A percentile compares a stretch with the other conserved stretches of the same genome.
phyloP scores from a whole-genome alignment of 2,797 vertebrate genomes.

The Rhinatrema bivittatum region DNA sequence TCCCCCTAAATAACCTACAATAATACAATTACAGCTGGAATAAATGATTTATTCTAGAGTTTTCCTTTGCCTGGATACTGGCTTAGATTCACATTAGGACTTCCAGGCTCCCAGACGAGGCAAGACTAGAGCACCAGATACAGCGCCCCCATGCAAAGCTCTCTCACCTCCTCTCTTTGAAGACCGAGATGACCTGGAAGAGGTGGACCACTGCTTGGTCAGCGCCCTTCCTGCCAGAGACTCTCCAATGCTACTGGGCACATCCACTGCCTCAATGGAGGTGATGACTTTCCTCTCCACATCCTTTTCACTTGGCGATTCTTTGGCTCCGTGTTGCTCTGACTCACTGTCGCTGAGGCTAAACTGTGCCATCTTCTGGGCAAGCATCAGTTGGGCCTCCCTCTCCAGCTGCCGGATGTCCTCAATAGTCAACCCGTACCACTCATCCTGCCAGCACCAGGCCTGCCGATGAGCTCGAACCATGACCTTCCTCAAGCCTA shows the following conservation, averaged over 20 bases:
- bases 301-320: constrained; percentile 53
- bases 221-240: constrained; percentile 68
- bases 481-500: constrained; percentile 94
- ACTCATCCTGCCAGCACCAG: constrained; percentile 98
- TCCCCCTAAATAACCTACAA: too few species aligned
- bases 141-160: too few species aligned
- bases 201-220: constrained; percentile 96
- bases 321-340: constrained; percentile 52
- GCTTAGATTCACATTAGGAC: too few species aligned
- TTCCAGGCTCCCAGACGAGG: too few species aligned
- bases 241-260: constrained; percentile 43
- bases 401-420: constrained; percentile 91
- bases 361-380: constrained; percentile 94
- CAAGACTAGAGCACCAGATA: too few species aligned
- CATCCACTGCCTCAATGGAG: constrained; percentile 58
- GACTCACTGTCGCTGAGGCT: constrained; percentile 62
- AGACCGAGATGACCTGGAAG: constrained; percentile 87
- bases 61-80: too few species aligned
- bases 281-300: constrained; percentile 42
- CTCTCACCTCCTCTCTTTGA: constrained; percentile 89
- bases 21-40: too few species aligned
- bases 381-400: constrained; percentile 88
- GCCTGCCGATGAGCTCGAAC: constrained; percentile 92
- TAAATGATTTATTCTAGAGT: too few species aligned
- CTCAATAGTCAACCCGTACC: constrained; percentile 92